Percentiles rank a stretch among this genome's conserved stretches.
Evolutionary conservation across 2,113 vertebrate species (phyloP).

Genomic region (Pseudorhombus dupliciocellatus): DNA sequence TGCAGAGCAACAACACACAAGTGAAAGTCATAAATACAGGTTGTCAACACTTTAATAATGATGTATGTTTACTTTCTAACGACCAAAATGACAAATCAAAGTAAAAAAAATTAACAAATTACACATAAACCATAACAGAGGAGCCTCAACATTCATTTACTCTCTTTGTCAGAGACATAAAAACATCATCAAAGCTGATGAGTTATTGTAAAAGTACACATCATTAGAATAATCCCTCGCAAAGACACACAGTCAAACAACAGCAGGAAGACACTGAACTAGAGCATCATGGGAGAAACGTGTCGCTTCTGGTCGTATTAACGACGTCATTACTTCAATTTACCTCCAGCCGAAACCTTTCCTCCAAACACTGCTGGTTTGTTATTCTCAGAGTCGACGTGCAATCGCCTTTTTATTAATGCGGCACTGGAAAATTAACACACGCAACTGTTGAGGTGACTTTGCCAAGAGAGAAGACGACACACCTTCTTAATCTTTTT

Average conservation of each 20-base stretch:
- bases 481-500: slow-evolving; percentile 35
- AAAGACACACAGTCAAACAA: not conserved
- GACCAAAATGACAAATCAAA: not conserved
- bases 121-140: slow-evolving; percentile 25
- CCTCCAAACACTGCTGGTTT: slow-evolving; percentile 46
- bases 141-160: slow-evolving; percentile 27
- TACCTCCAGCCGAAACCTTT: slow-evolving; percentile 67
- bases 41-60: slow-evolving; percentile 26
- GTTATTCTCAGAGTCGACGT: slow-evolving; percentile 36
- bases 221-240: slow-evolving; percentile 30
- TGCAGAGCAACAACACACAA: slow-evolving; percentile 49
- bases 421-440: slow-evolving; percentile 56
- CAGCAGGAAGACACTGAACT: slow-evolving; percentile 31
- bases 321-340: slow-evolving; percentile 69
- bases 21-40: slow-evolving; percentile 17
- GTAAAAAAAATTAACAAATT: not conserved
- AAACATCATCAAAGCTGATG: slow-evolving; percentile 48
- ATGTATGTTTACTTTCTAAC: slow-evolving; percentile 16
- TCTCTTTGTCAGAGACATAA: slow-evolving; percentile 29
- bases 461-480: not conserved
- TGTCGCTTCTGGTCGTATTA: slow-evolving; percentile 52
- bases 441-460: slow-evolving; percentile 36
- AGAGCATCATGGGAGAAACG: not conserved
- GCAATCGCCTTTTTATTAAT: slow-evolving; percentile 65
- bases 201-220: slow-evolving; percentile 14